phyloP scores from a whole-genome alignment of 92 coral and sea anemone species.

The Actinernus sp. region DNA sequence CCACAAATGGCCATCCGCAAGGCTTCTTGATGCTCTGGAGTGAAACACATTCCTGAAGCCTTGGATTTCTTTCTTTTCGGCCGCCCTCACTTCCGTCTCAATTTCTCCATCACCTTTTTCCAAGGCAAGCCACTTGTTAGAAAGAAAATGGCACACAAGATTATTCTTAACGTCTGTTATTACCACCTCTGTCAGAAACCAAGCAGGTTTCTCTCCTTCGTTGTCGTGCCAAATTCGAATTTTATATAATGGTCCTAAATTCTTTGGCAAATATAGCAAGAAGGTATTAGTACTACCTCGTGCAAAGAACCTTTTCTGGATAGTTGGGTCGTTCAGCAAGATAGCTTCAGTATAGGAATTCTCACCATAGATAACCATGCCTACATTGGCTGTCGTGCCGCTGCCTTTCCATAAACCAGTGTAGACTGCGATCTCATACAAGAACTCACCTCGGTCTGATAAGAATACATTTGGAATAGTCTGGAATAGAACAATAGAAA shows the following conservation, averaged over 20 bases:
- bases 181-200: constrained; percentile 76
- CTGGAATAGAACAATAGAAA: constrained; percentile 28
- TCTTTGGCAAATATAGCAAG: constrained; percentile 50
- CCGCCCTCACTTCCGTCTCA: constrained; percentile 66
- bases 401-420: constrained; percentile 83
- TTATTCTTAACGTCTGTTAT: constrained; percentile 64
- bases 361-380: constrained; percentile 68
- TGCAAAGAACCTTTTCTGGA: constrained; percentile 69
- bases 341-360: constrained; percentile 71
- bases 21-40: constrained; percentile 68
- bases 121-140: constrained; percentile 88
- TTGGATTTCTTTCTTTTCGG: constrained; percentile 54
- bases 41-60: constrained; percentile 78
- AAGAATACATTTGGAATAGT: constrained; percentile 70
- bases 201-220: constrained; percentile 75
- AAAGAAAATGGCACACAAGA: constrained; percentile 68
- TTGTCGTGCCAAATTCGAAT: constrained; percentile 90
- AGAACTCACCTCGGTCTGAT: constrained; percentile 57
- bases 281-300: constrained; percentile 86
- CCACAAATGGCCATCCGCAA: constrained; percentile 87
- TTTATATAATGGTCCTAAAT: constrained; percentile 71
- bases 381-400: constrained; percentile 91
- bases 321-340: constrained; percentile 36
- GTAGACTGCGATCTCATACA: constrained; percentile 68
- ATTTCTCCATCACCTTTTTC: constrained; percentile 83